Evolutionary conservation across 2,888 invertebrate species (phyloP).

Genomic region (Drosophila peninsularis): DNA sequence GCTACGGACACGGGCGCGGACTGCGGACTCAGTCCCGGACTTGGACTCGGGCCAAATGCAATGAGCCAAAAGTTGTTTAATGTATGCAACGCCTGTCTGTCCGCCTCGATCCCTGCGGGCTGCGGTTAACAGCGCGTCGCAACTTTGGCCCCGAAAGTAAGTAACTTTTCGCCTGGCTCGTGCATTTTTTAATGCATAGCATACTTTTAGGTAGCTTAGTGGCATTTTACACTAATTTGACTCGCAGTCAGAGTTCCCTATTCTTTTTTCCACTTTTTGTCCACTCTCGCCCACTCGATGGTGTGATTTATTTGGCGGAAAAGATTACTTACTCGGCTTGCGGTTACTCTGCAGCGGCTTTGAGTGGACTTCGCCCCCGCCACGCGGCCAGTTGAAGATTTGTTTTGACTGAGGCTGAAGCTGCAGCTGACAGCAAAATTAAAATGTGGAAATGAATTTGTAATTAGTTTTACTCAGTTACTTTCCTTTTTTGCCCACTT

Average conservation of each 20-base stretch:
- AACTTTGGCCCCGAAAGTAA: conserved; percentile 65
- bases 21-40: conserved; percentile 8
- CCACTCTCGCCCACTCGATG: conserved; percentile 60
- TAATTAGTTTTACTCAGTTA: conserved; percentile 82
- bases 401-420: conserved; percentile 50
- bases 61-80: conserved; percentile 82
- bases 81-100: conserved; percentile 71
- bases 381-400: conserved; percentile 24
- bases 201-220: conserved; percentile 77
- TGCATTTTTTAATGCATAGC: conserved; percentile 69
- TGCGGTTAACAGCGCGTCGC: conserved; percentile 79
- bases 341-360: conserved; percentile 37
- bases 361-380: conserved; percentile 11
- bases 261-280: conserved; percentile 13
- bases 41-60: conserved; percentile 60
- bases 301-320: conserved; percentile 84
- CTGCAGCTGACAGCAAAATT: conserved; percentile 81
- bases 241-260: conserved; percentile 46
- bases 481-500: conserved; percentile 52
- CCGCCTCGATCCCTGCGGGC: conserved; percentile 25
- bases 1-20: conserved; percentile 10
- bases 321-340: conserved; percentile 80
- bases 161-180: conserved; percentile 76
- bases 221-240: conserved; percentile 82
- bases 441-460: conserved; percentile 83